Evolutionary conservation across 2,888 invertebrate species (phyloP), one percentile per base, ranked within the genome.

Genomic region (Paralinhomoeus sp.): DNA sequence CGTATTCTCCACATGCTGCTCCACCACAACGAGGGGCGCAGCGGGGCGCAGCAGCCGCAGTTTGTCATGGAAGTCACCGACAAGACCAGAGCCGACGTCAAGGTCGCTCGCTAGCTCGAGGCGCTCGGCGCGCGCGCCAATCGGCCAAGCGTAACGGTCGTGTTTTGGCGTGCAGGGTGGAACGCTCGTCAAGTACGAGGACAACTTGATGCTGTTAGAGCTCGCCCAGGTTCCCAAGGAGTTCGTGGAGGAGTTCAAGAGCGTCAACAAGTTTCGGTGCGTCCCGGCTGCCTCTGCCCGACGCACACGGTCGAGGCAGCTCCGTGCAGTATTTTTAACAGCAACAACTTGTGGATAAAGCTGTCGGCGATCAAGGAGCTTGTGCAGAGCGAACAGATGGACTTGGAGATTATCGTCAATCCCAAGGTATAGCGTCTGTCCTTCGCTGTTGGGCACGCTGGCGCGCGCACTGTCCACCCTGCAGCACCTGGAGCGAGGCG

Each of bases 41-140:
- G 34, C 5, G 50, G 45, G 20, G 40, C 46, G 2, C 40, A 64
- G 21, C 56, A 62, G 1, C 75, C 80, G 1, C 91, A 97, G 63
- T 99, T 97, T 67, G 78, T 97, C 3, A 97, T 99, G 93, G 97
- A 99, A 69, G 91, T 97, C 15, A 97, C 97, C 0, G 87, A 97
- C 63, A 97, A 97, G 67, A 97, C 97, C 2, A 74, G 84, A 54
- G 93, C 97, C 55, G 97, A 99, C 64, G 91, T 27, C 27, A 27
- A 27, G 27, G 27, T 27, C 27, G 27, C 7, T n/a, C n/a, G n/a
- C n/a, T n/a, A n/a, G n/a, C n/a, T n/a, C n/a, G 12, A 27, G 12
- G 27, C 27, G 27, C 27, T 27, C n/a, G n/a, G n/a, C n/a, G n/a
- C n/a, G n/a, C n/a, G n/a, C n/a, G n/a, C n/a, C n/a, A n/a, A n/a